These are phyloP conservation scores for Acrossocheilus fasciatus DNA, from an alignment of 2,797 vertebrate genomes.

Conservation along the genomic window DNA sequence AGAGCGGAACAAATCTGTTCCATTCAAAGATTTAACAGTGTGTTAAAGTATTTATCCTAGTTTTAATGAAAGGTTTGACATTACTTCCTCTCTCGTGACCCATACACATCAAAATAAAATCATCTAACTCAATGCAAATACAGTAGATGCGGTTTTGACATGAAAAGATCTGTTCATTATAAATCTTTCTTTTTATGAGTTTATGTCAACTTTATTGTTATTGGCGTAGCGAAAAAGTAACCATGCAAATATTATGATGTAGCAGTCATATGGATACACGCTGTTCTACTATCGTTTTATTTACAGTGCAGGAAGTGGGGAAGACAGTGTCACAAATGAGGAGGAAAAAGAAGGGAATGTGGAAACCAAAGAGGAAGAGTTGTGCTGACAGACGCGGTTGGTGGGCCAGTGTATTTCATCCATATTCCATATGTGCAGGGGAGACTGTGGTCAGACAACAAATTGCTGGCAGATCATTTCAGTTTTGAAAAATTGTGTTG, in stretches of 20 bases:
- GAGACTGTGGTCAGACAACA: slow-evolving; percentile 51
- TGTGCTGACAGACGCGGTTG: slow-evolving; percentile 70
- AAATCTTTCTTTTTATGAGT: slow-evolving; percentile 39
- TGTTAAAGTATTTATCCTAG: slow-evolving; percentile 38
- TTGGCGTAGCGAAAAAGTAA: slow-evolving; percentile 64
- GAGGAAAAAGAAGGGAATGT: slow-evolving; percentile 76
- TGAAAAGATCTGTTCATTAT: slow-evolving; percentile 48
- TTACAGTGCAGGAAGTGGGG: slow-evolving; percentile 77
- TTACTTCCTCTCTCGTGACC: slow-evolving; percentile 28
- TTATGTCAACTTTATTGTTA: slow-evolving; percentile 72
- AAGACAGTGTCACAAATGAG: slow-evolving; percentile 75
- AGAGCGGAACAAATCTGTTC: slow-evolving; percentile 13
- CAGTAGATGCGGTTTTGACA: slow-evolving; percentile 73
- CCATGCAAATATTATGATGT: slow-evolving; percentile 74
- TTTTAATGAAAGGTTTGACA: slow-evolving; percentile 10
- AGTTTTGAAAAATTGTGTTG: slow-evolving; percentile 4
- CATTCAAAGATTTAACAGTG: slow-evolving; percentile 40
- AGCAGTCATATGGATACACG: slow-evolving; percentile 75
- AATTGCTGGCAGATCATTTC: slow-evolving; percentile 20
- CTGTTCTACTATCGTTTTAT: slow-evolving; percentile 74
- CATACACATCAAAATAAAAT: slow-evolving; percentile 65
- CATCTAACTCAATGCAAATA: slow-evolving; percentile 65
- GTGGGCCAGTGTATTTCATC: slow-evolving; percentile 68
- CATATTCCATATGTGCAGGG: slow-evolving; percentile 64
- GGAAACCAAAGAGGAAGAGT: slow-evolving; percentile 75